Evolutionary conservation across 2,113 vertebrate species (phyloP).

Genomic region (Ginglymostoma cirratum): DNA sequence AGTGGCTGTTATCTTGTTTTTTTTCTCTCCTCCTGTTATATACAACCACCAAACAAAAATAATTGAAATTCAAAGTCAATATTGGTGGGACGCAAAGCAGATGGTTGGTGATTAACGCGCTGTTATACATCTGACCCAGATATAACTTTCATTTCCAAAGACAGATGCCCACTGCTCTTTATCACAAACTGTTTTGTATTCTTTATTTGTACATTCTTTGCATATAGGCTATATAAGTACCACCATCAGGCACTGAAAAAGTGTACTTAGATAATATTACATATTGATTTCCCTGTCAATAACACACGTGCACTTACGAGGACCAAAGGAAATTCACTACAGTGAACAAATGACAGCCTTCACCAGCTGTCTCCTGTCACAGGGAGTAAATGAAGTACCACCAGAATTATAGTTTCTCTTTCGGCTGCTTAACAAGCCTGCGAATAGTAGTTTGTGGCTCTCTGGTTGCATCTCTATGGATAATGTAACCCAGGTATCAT

Average conservation of each 20-base stretch:
- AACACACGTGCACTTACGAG: background rate
- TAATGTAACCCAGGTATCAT: background rate
- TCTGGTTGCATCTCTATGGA: background rate
- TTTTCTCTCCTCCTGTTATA: background rate
- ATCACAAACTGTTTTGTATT: background rate
- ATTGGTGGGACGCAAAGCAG: background rate
- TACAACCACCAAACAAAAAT: background rate
- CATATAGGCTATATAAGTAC: background rate
- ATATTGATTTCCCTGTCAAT: background rate
- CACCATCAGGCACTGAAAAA: background rate
- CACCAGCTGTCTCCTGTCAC: background rate
- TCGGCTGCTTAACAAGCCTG: background rate
- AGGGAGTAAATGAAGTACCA: background rate
- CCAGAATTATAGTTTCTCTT: background rate
- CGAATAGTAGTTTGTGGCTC: background rate
- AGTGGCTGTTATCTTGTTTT: background rate
- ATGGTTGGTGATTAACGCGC: background rate
- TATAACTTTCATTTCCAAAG: background rate
- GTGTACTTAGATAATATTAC: background rate
- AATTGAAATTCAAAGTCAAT: background rate
- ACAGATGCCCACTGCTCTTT: background rate
- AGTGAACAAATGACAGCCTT: background rate
- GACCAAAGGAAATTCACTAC: background rate
- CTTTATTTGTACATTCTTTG: background rate
- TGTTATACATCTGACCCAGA: background rate